Evolutionary conservation across 2,888 invertebrate genomes (phyloP), one percentile per base, ranked within the genome.

Genomic region (Dicyrtoma fusca): DNA sequence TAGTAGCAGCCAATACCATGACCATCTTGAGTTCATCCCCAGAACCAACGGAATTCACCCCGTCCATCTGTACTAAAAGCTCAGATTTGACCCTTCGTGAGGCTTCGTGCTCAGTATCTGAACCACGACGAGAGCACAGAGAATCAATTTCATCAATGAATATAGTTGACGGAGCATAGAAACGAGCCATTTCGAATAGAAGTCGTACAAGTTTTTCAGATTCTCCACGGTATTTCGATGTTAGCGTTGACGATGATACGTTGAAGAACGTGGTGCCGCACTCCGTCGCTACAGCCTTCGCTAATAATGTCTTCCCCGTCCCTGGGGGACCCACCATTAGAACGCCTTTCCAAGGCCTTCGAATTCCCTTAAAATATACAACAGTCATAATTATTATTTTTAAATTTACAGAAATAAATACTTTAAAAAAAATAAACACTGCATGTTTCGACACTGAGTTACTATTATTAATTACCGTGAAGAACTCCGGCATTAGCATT

Each of bases 121-220:
- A 92, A 71, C 98, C 98, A 83, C 97, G 88, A 77, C 94, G 89
- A 19, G 96, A 96, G 83, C 97, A 97, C 75, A 98, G 85, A 26
- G 97, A 96, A 87, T 99, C 98, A 75, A 99, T 98, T 88, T 99
- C 98, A 85, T 99, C 98, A 74, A 99, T 95, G 85, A 99, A 99
- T 82, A 99, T 97, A 71, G 97, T 98, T 82, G 95, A 95, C 5
- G 98, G 98, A 72, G 98, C 97, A 87, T 97, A 97, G 86, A 95
- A 97, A 79, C 97, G 88, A 1, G 97, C 97, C 96, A 99, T 97
- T 87, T 97, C 97, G 84, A 99, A 99, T 0, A 99, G 87, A 66
- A 98, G 85, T 74, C 97, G 89, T 77, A 99, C 97, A 82, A 99
- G 90, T 86, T 98, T 98, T 85, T 99, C 98, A 0, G 96, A 96